Evolutionary conservation across 2,888 invertebrate genomes (phyloP), one percentile per base, ranked within the genome.

Genomic region (Lepidocyrtinus sp.): DNA sequence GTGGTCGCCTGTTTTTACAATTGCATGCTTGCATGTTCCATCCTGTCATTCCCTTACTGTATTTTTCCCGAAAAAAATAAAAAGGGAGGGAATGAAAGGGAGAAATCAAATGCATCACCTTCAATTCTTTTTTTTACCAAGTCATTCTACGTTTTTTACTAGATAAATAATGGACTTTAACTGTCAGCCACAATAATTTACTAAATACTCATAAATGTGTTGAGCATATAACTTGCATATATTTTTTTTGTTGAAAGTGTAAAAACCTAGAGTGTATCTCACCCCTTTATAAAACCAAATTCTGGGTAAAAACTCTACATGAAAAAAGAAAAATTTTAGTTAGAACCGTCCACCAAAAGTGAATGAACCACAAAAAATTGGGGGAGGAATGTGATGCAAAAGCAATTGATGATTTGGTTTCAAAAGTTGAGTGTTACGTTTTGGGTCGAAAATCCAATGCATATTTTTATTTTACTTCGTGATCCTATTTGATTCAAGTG

Each of bases 151-250:
- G 36, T 55, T 12, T 75, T 69, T 71, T 71, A 22, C 46, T 26
- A 19, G 15, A 73, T 78, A 78, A 72, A 78, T 73, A 78, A 78
- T 78, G 73, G 68, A 78, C 73, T 46, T 25, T 67, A 46, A 68
- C 69, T 78, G 78, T 67, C 68, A 68, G 50, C 73, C n/a, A 19
- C 55, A 65, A 68, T 73, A 63, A 78, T 78, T 78, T 68, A 78
- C 78, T 73, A 78, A 78, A 78, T 78, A 70, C 68, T 62, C n/a
- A 65, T 55, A 55, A 55, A 55, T 55, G 17, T n/a, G 55, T 9
- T 55, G 3, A n/a, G 17, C 55, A 36, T 55, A n/a, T n/a, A 55
- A 55, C n/a, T n/a, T n/a, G n/a, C n/a, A n/a, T n/a, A n/a, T n/a
- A n/a, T n/a, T n/a, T n/a, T n/a, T n/a, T n/a, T n/a, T n/a, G n/a